These are phyloP conservation scores for Nasonia longicornis DNA, from an alignment of 1,140 invertebrate species.

Conservation along the genomic window DNA sequence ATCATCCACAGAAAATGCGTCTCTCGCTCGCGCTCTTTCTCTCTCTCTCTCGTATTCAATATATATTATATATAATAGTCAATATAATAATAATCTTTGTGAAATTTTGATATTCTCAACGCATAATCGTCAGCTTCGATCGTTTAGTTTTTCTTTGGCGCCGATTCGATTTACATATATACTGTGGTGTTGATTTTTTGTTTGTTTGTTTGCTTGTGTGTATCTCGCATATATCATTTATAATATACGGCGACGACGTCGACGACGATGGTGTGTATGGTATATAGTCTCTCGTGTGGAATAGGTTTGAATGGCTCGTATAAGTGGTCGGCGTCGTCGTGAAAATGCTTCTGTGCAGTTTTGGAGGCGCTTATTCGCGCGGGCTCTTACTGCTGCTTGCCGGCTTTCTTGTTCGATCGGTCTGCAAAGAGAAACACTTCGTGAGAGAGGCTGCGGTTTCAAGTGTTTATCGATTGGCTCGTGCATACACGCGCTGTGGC, in stretches of 20 bases:
- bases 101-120: not conserved
- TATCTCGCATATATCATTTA: not conserved
- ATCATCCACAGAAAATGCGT: conserved; percentile 40
- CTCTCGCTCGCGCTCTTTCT: conserved; percentile 10
- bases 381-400: conserved; percentile 51
- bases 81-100: not conserved
- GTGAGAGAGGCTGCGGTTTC: not conserved
- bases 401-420: conserved; percentile 59
- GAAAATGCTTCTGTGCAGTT: conserved; percentile 34
- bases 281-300: not conserved
- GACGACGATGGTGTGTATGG: not conserved
- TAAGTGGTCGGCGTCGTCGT: not conserved
- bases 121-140: not conserved
- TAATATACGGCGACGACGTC: not conserved
- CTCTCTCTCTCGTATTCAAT: conserved; percentile 16
- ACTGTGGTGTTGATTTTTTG: not conserved
- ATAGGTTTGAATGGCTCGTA: not conserved
- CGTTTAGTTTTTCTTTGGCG: conserved; percentile 2
- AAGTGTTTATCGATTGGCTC: not conserved
- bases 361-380: conserved; percentile 12
- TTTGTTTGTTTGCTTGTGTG: not conserved
- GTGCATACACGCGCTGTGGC: not conserved
- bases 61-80: not conserved
- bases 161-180: conserved; percentile 1
- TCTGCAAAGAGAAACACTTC: conserved; percentile 47